These are phyloP conservation scores for Stictocephala bisonia DNA, from an alignment of 2,888 invertebrate species.

Conservation along the genomic window DNA sequence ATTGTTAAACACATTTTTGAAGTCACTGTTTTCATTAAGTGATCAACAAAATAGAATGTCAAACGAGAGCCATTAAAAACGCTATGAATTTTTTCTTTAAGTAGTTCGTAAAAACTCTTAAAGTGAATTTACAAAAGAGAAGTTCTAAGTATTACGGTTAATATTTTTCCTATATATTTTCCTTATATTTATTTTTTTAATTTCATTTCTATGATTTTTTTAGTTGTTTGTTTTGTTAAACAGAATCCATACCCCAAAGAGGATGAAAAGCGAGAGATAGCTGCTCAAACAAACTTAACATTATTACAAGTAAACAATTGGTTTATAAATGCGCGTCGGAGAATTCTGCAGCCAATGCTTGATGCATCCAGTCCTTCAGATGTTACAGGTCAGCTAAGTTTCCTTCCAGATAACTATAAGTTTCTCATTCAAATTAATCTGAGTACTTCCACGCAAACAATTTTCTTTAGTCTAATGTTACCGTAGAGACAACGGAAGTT, in stretches of 20 bases:
- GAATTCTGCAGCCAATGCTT: slow-evolving; percentile 93
- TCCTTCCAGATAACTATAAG: neutral
- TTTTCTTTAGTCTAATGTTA: neutral
- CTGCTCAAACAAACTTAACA: slow-evolving; percentile 89
- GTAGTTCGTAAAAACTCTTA: too few species aligned
- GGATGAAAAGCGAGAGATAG: slow-evolving; percentile 91
- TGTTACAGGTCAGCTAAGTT: slow-evolving; percentile 51
- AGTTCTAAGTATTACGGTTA: too few species aligned
- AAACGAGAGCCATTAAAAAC: too few species aligned
- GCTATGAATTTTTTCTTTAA: too few species aligned
- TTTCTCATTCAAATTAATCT: too few species aligned
- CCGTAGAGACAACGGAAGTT: too few species aligned
- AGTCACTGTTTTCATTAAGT: too few species aligned
- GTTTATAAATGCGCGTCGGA: slow-evolving; percentile 93
- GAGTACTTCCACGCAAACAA: neutral
- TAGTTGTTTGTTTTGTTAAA: slow-evolving; percentile 55
- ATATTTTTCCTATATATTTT: too few species aligned
- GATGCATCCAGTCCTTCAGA: slow-evolving; percentile 73
- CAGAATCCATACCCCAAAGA: slow-evolving; percentile 97
- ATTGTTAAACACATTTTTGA: too few species aligned
- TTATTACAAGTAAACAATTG: slow-evolving; percentile 91
- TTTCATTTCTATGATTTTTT: slow-evolving; percentile 36
- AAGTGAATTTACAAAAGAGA: too few species aligned
- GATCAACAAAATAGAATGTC: too few species aligned
- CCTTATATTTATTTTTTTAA: too few species aligned